Evolutionary conservation across 2,888 invertebrate genomes (phyloP).

Genomic region (Lithosia quadra): DNA sequence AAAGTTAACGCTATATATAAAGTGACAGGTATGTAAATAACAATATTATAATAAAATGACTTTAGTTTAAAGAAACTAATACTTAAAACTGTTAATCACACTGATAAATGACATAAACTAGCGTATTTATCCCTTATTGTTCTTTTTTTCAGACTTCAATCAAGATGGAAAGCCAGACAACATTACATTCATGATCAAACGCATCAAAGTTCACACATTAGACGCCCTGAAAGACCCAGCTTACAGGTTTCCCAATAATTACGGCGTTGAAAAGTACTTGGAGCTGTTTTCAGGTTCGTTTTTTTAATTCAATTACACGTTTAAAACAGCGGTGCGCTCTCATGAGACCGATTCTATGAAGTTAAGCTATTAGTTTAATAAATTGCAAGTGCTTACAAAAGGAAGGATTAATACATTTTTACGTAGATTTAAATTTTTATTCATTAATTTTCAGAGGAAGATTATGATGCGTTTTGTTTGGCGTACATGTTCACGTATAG

Average conservation of each 20-base stretch:
- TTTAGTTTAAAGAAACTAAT: neutral
- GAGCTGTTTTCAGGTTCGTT: slow-evolving; percentile 96
- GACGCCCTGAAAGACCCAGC: slow-evolving; percentile 94
- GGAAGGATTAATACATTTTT: slow-evolving; percentile 42
- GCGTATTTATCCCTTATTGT: slow-evolving; percentile 22
- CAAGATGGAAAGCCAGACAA: slow-evolving; percentile 96
- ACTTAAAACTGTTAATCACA: no score
- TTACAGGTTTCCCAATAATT: slow-evolving; percentile 97
- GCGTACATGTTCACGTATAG: slow-evolving; percentile 99
- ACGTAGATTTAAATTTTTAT: slow-evolving; percentile 35
- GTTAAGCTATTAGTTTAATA: slow-evolving; percentile 56
- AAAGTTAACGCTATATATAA: slow-evolving; percentile 96
- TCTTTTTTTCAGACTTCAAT: slow-evolving; percentile 93
- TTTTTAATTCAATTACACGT: slow-evolving; percentile 48
- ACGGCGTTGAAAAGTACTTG: slow-evolving; percentile 99
- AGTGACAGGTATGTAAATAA: slow-evolving; percentile 89
- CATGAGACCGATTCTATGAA: slow-evolving; percentile 50
- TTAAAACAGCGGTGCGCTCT: slow-evolving; percentile 47
- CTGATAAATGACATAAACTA: neutral
- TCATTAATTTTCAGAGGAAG: slow-evolving; percentile 91
- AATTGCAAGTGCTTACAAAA: slow-evolving; percentile 50
- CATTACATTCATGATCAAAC: slow-evolving; percentile 98
- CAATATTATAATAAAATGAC: neutral
- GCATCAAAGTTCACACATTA: slow-evolving; percentile 96
- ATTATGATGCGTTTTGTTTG: slow-evolving; percentile 99